A percentile compares a stretch with the other conserved stretches of the same genome.
Evolutionary conservation across 2,888 invertebrate species (phyloP).

Genomic region (Nymphalis urticae): DNA sequence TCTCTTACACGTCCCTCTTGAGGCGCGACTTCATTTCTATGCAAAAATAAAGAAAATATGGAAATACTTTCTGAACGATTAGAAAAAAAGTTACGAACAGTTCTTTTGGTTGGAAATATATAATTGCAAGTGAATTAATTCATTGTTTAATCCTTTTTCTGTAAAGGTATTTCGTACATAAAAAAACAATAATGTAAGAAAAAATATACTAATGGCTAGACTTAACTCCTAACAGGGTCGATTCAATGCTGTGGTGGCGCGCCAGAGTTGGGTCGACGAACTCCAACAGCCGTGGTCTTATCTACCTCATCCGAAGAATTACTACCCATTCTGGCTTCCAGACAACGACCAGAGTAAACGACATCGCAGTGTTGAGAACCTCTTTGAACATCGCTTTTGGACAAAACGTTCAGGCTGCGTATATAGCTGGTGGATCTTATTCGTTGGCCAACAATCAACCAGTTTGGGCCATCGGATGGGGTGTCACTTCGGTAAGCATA

Average conservation of each 20-base stretch:
- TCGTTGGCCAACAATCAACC: slow-evolving; percentile 45
- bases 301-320: slow-evolving; percentile 55
- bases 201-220: not conserved
- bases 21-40: too few relatives aligned
- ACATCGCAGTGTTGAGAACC: slow-evolving; percentile 61
- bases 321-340: slow-evolving; percentile 53
- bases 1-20: too few relatives aligned
- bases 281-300: slow-evolving; percentile 51
- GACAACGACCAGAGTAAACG: slow-evolving; percentile 45
- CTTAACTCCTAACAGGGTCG: slow-evolving; percentile 42
- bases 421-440: slow-evolving; percentile 54
- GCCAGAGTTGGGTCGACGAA: slow-evolving; percentile 58
- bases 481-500: slow-evolving; percentile 50
- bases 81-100: too few relatives aligned
- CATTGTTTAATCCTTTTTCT: not conserved
- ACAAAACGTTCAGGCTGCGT: slow-evolving; percentile 50
- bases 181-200: not conserved
- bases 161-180: not conserved
- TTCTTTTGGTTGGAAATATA: too few relatives aligned
- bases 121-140: too few relatives aligned
- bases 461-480: slow-evolving; percentile 67
- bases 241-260: slow-evolving; percentile 57
- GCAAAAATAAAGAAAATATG: too few relatives aligned
- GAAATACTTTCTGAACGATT: too few relatives aligned
- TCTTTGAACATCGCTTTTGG: slow-evolving; percentile 45